Conservation (phyloP, 2,113 vertebrate genomes). For the Aptenodytes patagonicus region DNA sequence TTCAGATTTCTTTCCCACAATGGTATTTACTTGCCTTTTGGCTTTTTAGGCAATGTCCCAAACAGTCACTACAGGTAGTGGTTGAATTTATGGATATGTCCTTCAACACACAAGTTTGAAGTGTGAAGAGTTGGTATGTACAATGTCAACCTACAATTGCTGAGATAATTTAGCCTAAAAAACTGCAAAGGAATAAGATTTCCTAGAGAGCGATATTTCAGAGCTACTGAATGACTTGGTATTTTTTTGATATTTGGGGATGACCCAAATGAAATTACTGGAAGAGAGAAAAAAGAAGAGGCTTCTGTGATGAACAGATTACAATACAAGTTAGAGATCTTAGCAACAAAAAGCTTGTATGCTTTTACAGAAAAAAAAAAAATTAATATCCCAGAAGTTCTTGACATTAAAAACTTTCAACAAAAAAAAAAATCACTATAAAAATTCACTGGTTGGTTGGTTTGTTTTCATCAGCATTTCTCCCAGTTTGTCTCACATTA, state of each 20-base stretch:
- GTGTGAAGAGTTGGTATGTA: not conserved
- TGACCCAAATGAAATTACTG: not conserved
- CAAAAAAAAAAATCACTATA: not conserved
- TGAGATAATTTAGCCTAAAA: not conserved
- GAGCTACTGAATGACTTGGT: not conserved
- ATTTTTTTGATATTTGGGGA: not conserved
- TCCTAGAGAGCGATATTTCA: not conserved
- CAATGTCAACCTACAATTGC: not conserved
- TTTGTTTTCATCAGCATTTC: not conserved
- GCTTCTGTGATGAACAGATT: fast-evolving
- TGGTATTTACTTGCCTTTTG: not conserved
- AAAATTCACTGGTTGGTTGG: not conserved
- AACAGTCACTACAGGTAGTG: not conserved
- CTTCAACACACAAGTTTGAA: not conserved
- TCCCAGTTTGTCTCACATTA: not conserved
- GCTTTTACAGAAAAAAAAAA: not conserved
- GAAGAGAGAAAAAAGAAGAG: not conserved
- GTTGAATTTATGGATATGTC: not conserved
- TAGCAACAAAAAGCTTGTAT: not conserved
- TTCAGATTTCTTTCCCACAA: not conserved
- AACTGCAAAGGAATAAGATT: not conserved
- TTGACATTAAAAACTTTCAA: not conserved
- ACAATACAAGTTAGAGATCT: not conserved
- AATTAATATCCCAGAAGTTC: not conserved
- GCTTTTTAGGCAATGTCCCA: not conserved